Evolutionary conservation across 2,113 vertebrate species (phyloP), one percentile per base, ranked within the genome.

Genomic region (Eleginops maclovinus): DNA sequence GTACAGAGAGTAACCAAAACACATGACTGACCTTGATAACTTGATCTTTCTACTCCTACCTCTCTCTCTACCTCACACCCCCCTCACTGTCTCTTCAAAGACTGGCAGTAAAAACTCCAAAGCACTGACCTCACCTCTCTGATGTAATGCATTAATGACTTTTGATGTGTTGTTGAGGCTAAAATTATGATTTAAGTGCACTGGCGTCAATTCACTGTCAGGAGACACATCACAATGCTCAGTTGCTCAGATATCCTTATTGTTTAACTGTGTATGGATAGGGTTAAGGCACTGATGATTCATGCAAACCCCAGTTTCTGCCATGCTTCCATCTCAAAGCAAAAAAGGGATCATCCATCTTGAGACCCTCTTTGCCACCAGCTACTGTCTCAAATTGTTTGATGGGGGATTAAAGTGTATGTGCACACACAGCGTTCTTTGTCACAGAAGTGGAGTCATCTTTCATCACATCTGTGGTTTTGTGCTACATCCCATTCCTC

Each of bases 81-180:
- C 61, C 46, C 47, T 51, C 24, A 0, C 61, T 81, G 74, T 43
- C 51, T 49, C 53, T 64, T 19, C 31, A 26, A 82, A 82, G 55
- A 70, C 31, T 80, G 78, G 82, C 86, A 83, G 74, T 87, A 83
- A 85, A 90, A 89, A 83, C 80, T 87, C 77, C 67, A 82, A 74
- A 79, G 79, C 53, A 7, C 62, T 88, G 86, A 90, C 85, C 84
- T 92, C 86, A 89, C 73, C 77, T 54, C 46, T 53, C 46, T 91
- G 87, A 90, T 77, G 82, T 88, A 90, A 88, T 77, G 9, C 46
- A 74, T 80, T 87, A 88, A 72, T 73, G 70, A 22, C 65, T 65
- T 73, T 81, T 74, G 73, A 87, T 89, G 74, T 51, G 79, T 83
- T 87, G 81, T 74, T 77, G 49, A 84, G 69, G 73, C 53, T 69